These are phyloP conservation scores for Acanthopleura granulata DNA, from an alignment of 2,888 invertebrate genomes.

Conservation along the genomic window DNA sequence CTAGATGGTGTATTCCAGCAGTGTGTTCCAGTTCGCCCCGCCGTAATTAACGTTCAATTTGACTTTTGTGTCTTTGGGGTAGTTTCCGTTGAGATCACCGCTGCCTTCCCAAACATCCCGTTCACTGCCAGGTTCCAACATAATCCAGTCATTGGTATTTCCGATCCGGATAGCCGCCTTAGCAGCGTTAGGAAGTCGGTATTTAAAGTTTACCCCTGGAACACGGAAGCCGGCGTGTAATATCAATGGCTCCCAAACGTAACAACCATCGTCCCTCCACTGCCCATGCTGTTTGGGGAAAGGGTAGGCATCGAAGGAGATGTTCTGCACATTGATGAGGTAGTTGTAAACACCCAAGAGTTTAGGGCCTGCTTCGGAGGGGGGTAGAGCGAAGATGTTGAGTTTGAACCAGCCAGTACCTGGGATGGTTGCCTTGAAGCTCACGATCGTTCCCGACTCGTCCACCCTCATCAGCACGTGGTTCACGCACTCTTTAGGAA, in stretches of 20 bases:
- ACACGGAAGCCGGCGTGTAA: conserved; percentile 45
- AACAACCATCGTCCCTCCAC: conserved; percentile 55
- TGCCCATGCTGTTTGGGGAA: conserved; percentile 58
- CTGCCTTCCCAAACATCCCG: conserved; percentile 48
- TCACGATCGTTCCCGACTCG: conserved; percentile 42
- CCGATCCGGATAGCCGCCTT: conserved; percentile 55
- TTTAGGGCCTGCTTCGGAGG: conserved; percentile 53
- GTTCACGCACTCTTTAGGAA: conserved; percentile 13
- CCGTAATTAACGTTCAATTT: conserved; percentile 54
- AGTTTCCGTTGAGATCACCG: conserved; percentile 47
- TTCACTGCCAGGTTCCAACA: conserved; percentile 40
- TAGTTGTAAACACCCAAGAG: conserved; percentile 59
- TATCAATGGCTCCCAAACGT: conserved; percentile 50
- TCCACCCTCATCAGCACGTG: conserved; percentile 39
- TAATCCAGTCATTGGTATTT: conserved; percentile 48
- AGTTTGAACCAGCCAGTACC: conserved; percentile 56
- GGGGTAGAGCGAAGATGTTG: conserved; percentile 56
- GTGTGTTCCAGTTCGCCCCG: conserved; percentile 50
- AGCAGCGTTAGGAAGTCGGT: conserved; percentile 45
- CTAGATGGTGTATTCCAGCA: conserved; percentile 54
- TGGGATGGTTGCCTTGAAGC: conserved; percentile 50
- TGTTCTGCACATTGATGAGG: conserved; percentile 40
- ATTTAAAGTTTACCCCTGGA: conserved; percentile 45
- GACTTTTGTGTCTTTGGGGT: conserved; percentile 49
- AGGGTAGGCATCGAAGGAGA: conserved; percentile 40